Conservation (phyloP, 2,113 vertebrate species). For the Dissostichus mawsoni region DNA sequence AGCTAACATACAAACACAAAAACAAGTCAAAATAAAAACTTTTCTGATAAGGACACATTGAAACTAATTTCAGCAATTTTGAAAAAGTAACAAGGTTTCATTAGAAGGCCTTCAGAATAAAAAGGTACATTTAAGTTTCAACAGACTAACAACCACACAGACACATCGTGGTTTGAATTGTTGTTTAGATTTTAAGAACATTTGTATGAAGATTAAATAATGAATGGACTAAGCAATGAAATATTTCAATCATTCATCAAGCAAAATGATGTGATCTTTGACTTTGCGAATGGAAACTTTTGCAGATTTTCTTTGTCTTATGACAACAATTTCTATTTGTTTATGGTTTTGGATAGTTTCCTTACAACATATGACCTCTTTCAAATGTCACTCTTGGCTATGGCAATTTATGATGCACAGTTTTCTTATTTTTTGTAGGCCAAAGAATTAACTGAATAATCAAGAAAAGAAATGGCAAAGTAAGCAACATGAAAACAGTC, state of each 20-base stretch:
- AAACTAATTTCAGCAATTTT: not conserved
- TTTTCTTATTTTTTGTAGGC: too few relatives aligned
- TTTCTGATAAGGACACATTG: not conserved
- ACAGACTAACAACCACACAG: not conserved
- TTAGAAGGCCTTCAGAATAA: not conserved
- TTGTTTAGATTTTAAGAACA: not conserved
- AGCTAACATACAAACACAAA: constrained; percentile 83
- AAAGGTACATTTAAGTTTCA: not conserved
- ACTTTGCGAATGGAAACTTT: too few relatives aligned
- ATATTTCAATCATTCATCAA: too few relatives aligned
- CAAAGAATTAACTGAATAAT: too few relatives aligned
- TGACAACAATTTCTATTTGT: not conserved
- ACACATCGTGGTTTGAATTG: not conserved
- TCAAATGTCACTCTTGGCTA: not conserved
- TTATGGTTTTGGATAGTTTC: not conserved
- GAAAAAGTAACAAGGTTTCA: not conserved
- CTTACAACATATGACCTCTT: not conserved
- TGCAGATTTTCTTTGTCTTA: not conserved
- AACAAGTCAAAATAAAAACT: not conserved
- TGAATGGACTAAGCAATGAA: not conserved
- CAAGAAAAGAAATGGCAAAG: too few relatives aligned
- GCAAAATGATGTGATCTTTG: too few relatives aligned
- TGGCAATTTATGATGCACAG: too few relatives aligned
- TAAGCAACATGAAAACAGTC: too few relatives aligned
- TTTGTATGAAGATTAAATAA: not conserved